Percentiles rank a stretch among this genome's conserved stretches.
These are phyloP conservation scores for Tachina fera DNA, from an alignment of 2,888 invertebrate genomes.

Conservation along the genomic window DNA sequence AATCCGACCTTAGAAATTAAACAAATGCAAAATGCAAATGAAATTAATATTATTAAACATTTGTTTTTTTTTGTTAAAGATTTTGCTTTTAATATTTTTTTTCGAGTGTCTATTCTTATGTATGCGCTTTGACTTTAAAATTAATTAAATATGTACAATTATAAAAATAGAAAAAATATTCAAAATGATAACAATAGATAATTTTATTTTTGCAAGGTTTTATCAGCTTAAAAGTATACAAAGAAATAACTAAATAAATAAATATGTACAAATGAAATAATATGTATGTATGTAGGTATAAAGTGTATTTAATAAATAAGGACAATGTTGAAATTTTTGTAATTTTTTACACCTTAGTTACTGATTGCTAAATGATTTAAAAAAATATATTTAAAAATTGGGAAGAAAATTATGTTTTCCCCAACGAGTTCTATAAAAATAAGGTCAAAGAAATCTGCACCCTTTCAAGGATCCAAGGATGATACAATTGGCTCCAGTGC, in stretches of 20 bases:
- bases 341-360: not conserved
- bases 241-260: constrained; percentile 7
- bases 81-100: constrained; percentile 2
- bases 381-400: not conserved
- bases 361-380: constrained; percentile 5
- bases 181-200: constrained; percentile 58
- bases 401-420: constrained; percentile 74
- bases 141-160: constrained; percentile 31
- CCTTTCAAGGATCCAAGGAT: constrained; percentile 5
- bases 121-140: constrained; percentile 14
- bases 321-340: constrained; percentile 38
- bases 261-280: not conserved
- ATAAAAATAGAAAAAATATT: constrained; percentile 16
- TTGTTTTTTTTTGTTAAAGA: not conserved
- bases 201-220: constrained; percentile 34
- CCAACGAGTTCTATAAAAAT: constrained; percentile 73
- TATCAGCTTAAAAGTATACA: constrained; percentile 34
- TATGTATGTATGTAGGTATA: too few species aligned
- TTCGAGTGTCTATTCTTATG: not conserved
- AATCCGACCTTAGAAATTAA: constrained; percentile 11
- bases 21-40: not conserved
- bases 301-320: not conserved
- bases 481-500: constrained; percentile 29
- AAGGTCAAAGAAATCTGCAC: constrained; percentile 70
- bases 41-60: constrained; percentile 31